These are phyloP conservation scores for Ophiothrix spiculata DNA, from an alignment of 35 echinoderm and acorn worm species.

Conservation along the genomic window DNA sequence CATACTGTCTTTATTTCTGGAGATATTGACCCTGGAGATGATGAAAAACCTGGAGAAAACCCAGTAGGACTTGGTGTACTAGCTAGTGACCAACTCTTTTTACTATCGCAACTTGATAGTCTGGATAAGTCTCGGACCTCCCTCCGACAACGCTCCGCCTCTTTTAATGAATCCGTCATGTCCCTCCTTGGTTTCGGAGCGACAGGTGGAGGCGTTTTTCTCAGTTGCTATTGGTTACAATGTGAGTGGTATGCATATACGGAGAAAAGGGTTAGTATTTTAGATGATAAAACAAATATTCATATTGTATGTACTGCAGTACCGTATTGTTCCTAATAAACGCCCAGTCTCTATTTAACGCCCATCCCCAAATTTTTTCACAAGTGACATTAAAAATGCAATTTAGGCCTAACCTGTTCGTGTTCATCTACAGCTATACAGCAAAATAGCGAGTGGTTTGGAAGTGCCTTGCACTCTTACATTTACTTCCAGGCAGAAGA, in stretches of 20 bases:
- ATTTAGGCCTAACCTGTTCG: too few relatives aligned
- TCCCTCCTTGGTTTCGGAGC: slow-evolving; percentile 21
- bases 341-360: background rate
- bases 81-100: slow-evolving; percentile 10
- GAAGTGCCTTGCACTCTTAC: too few relatives aligned
- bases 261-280: background rate
- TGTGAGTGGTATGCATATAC: background rate
- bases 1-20: too few relatives aligned
- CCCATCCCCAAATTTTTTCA: too few relatives aligned
- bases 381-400: too few relatives aligned
- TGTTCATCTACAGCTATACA: too few relatives aligned
- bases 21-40: too few relatives aligned
- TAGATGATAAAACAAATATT: background rate
- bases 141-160: slow-evolving; percentile 11
- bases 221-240: background rate
- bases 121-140: background rate
- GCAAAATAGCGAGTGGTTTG: too few relatives aligned
- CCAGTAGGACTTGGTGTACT: slow-evolving; percentile 10
- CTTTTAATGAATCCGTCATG: slow-evolving; percentile 10
- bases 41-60: background rate
- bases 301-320: background rate
- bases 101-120: slow-evolving; percentile 10
- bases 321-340: background rate
- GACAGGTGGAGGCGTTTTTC: slow-evolving; percentile 21
- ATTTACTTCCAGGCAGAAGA: too few relatives aligned